Conservation (phyloP, 2,113 vertebrate species). For the Melanocharis versteri region DNA sequence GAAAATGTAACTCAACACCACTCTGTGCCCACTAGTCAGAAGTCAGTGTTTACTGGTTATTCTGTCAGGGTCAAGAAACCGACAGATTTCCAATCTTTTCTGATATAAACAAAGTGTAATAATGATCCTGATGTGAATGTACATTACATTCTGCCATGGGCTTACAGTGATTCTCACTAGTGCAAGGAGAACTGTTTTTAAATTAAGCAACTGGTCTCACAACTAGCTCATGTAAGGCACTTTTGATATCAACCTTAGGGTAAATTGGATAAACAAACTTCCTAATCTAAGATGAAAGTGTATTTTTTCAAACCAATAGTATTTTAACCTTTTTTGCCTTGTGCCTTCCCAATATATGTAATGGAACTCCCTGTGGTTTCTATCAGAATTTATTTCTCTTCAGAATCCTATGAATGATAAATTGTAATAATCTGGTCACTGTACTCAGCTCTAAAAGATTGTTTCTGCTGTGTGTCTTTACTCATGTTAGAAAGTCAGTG, state of each 20-base stretch:
- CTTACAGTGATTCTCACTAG: neutral
- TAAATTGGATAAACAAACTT: neutral
- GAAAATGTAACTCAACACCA: neutral
- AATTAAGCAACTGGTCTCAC: neutral
- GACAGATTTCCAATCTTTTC: neutral
- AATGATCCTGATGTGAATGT: neutral
- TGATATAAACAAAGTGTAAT: neutral
- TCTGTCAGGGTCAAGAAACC: neutral
- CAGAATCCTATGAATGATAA: neutral
- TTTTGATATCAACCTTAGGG: neutral
- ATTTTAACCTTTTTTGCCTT: neutral
- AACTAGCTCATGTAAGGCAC: neutral
- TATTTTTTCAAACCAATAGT: neutral
- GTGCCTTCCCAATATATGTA: neutral
- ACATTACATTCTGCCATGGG: accelerated
- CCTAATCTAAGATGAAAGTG: neutral
- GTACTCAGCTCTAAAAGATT: neutral
- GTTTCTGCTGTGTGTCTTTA: neutral
- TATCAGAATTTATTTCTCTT: neutral
- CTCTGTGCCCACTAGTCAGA: neutral
- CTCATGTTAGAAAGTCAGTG: neutral
- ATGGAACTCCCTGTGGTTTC: neutral
- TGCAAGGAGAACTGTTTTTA: neutral
- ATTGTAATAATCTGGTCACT: neutral
- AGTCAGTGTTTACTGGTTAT: neutral